Evolutionary conservation across 2,888 invertebrate genomes (phyloP).

Genomic region (Cheilosia vulpina): DNA sequence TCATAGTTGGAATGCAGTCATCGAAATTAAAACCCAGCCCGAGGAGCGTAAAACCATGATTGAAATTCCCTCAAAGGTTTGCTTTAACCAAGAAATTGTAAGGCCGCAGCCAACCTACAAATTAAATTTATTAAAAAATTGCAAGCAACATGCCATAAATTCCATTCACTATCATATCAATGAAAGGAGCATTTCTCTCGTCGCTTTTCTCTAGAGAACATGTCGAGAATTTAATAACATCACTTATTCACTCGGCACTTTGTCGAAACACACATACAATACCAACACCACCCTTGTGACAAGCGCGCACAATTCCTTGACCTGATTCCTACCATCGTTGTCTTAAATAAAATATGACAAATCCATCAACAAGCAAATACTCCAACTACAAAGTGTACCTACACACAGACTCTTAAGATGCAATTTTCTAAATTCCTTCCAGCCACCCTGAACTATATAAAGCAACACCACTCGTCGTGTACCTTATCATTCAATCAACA

Average conservation of each 20-base stretch:
- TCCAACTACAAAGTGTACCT: neutral
- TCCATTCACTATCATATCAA: neutral
- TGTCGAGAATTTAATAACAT: slow-evolving; percentile 32
- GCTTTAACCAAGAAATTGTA: too few species aligned
- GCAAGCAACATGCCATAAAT: neutral
- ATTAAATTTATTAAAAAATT: neutral
- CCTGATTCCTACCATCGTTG: slow-evolving; percentile 24
- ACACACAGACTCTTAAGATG: slow-evolving; percentile 14
- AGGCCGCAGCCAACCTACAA: too few species aligned
- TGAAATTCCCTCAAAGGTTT: too few species aligned
- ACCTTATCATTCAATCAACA: slow-evolving; percentile 72
- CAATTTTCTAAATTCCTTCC: slow-evolving; percentile 58
- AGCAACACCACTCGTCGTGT: slow-evolving; percentile 32
- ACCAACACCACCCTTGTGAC: slow-evolving; percentile 3
- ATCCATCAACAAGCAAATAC: neutral
- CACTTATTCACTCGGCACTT: slow-evolving; percentile 55
- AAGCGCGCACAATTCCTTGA: slow-evolving; percentile 44
- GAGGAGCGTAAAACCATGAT: too few species aligned
- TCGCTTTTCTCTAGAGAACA: neutral
- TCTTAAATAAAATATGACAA: slow-evolving; percentile 12
- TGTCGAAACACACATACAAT: neutral
- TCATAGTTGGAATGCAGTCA: too few species aligned
- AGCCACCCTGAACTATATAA: slow-evolving; percentile 56
- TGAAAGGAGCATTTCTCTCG: neutral
- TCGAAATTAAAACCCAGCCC: too few species aligned